Percentiles rank a stretch among this genome's conserved stretches.
Conservation (phyloP, 2,888 invertebrate species). For the Caenorhabditis doughertyi region DNA sequence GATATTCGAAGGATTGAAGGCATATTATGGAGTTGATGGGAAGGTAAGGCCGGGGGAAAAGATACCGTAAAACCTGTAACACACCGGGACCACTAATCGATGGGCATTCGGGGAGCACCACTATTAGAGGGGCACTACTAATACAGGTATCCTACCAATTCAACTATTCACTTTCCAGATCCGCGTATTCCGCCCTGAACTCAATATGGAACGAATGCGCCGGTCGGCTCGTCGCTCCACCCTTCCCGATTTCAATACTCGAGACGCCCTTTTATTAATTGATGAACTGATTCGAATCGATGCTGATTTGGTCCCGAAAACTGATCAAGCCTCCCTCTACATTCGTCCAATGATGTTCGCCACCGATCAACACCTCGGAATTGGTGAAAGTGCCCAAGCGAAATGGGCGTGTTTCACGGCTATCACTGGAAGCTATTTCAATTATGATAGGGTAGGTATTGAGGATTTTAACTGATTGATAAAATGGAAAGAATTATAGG, state of each 20-base stretch:
- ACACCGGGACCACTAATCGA: no score
- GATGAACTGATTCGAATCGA: constrained; percentile 88
- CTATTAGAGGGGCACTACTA: no score
- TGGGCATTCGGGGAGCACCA: no score
- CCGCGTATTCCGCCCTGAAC: constrained; percentile 93
- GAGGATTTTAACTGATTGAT: not conserved
- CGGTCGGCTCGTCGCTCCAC: constrained; percentile 89
- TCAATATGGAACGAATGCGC: constrained; percentile 96
- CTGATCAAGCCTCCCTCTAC: constrained; percentile 91
- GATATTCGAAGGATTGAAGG: constrained; percentile 98
- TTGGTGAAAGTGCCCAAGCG: constrained; percentile 89
- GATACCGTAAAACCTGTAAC: no score
- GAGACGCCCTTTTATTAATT: constrained; percentile 91
- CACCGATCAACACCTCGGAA: constrained; percentile 89
- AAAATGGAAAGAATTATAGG: constrained; percentile 5
- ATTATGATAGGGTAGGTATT: constrained; percentile 33
- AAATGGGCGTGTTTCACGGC: constrained; percentile 92
- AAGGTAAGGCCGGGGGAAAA: constrained; percentile 85
- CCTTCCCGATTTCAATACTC: constrained; percentile 88
- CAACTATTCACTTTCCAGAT: constrained; percentile 86
- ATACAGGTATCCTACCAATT: no score
- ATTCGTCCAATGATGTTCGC: constrained; percentile 96
- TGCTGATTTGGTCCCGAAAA: constrained; percentile 97
- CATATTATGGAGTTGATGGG: constrained; percentile 93
- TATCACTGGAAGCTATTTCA: constrained; percentile 94